phyloP scores from a whole-genome alignment of 2,797 vertebrate genomes.

The Lateolabrax maculatus region DNA sequence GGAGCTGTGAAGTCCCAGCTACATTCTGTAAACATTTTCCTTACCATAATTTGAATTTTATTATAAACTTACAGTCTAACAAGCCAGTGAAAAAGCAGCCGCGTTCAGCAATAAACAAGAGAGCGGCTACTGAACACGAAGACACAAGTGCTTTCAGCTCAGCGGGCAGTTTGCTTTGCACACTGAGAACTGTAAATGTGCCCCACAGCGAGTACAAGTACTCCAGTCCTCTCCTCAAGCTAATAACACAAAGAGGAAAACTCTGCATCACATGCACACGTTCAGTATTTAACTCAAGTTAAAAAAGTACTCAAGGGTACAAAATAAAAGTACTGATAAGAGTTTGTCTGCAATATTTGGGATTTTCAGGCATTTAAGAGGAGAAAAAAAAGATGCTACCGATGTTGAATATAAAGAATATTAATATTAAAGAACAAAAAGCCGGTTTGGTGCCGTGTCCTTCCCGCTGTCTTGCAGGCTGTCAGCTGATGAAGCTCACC shows the following conservation, averaged over 20 bases:
- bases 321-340: background rate
- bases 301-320: background rate
- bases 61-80: slow-evolving; percentile 67
- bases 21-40: slow-evolving; percentile 57
- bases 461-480: too few species aligned
- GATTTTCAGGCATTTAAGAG: background rate
- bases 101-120: slow-evolving; percentile 55
- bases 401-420: too few species aligned
- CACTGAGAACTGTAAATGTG: slow-evolving; percentile 1
- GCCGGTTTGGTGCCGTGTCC: too few species aligned
- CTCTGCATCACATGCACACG: too few species aligned
- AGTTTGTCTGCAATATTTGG: background rate
- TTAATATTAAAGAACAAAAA: too few species aligned
- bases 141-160: slow-evolving; percentile 51
- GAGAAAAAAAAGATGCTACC: background rate
- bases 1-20: slow-evolving; percentile 59
- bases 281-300: too few species aligned
- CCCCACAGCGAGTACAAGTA: slow-evolving; percentile 21
- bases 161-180: slow-evolving; percentile 22
- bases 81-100: slow-evolving; percentile 47
- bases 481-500: too few species aligned
- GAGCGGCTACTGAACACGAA: slow-evolving; percentile 34
- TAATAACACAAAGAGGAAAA: background rate
- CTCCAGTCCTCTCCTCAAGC: background rate
- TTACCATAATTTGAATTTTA: slow-evolving; percentile 71